A percentile compares a stretch with the other conserved stretches of the same genome.
These are phyloP conservation scores for Parasteatoda tepidariorum DNA, from an alignment of 1,140 invertebrate species.

Conservation along the genomic window DNA sequence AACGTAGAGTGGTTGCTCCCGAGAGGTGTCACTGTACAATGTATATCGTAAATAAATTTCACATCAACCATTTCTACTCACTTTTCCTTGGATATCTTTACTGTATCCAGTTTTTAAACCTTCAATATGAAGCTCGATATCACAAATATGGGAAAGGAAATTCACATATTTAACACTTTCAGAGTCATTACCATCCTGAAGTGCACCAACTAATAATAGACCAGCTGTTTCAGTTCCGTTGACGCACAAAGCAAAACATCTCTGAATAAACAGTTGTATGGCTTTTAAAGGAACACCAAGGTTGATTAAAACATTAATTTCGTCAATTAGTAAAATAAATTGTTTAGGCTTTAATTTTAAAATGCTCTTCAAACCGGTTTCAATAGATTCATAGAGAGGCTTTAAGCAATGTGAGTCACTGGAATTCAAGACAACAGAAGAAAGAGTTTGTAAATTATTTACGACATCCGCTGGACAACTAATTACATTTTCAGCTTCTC, in stretches of 20 bases:
- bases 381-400: constrained; percentile 9
- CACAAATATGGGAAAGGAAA: constrained; percentile 7
- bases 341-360: background rate
- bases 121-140: constrained; percentile 17
- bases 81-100: constrained; percentile 41
- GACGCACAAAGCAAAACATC: background rate
- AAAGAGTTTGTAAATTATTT: background rate
- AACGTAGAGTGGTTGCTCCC: no score
- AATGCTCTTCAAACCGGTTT: background rate
- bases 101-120: constrained; percentile 33
- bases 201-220: constrained; percentile 1
- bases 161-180: background rate
- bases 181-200: background rate
- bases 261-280: constrained; percentile 7
- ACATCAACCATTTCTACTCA: background rate
- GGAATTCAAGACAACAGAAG: background rate
- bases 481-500: constrained; percentile 16
- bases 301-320: constrained; percentile 25
- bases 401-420: background rate
- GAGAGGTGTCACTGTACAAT: no score
- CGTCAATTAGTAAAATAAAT: constrained; percentile 29
- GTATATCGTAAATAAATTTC: no score
- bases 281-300: constrained; percentile 5
- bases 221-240: background rate
- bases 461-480: background rate